Evolutionary conservation across 2,888 invertebrate genomes (phyloP), one percentile per base, ranked within the genome.

Genomic region (Drosophila koepferae): DNA sequence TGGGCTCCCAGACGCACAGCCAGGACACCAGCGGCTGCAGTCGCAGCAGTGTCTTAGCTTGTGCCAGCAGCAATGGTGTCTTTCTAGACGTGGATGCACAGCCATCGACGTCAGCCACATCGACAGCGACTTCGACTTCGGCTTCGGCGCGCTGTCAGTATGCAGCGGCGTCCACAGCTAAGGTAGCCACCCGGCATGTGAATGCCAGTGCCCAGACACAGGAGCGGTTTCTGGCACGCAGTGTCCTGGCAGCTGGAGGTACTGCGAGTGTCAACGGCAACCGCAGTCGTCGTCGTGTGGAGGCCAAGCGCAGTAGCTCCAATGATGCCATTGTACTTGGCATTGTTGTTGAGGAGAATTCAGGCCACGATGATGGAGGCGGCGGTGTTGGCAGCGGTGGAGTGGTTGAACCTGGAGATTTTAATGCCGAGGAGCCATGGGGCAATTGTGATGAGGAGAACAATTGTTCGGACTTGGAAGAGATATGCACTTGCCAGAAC

Each of bases 361-460:
- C 40, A 59, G 53, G 20, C 20, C 67, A 74, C 40, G 65, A 41
- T 4, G 61, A 70, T 4, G 46, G 48, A n/a, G 59, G 44, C 1
- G 62, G 34, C n/a, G 44, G 63, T 40, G 10, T 18, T 2, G 18
- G 41, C 1, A 20, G 44, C 8, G 23, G 65, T 43, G 70, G 77
- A 0, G 49, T 74, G 6, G 72, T 77, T 1, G 90, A 85, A n/a
- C 81, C 81, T 0, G 81, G 75, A 6, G 88, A 91, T 10, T 89
- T 86, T 14, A 91, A 74, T 60, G 87, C 79, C 43, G 88, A 92
- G 9, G 92, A 92, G 31, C 90, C 92, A 1, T 93, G 93, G 92
- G 92, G 88, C 44, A 93, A 93, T 70, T 92, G 93, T 71, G 94
- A 93, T 44, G 93, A 93, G 63, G 93, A 93, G 62, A 92, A 91